Conservation (phyloP, 2,888 invertebrate species). For the Chrysotoxum bicinctum region DNA sequence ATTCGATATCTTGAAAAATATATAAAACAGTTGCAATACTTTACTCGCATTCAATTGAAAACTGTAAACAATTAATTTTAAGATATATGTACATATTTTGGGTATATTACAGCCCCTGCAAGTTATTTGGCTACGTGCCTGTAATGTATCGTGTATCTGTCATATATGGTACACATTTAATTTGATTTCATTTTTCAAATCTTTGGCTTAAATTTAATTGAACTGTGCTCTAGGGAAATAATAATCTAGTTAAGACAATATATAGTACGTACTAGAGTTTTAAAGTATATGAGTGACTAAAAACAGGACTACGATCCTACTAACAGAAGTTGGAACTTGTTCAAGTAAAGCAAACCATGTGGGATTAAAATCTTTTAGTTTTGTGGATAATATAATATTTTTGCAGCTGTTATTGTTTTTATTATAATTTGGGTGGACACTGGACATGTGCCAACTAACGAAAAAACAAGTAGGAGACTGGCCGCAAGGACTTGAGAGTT, state of each 20-base stretch:
- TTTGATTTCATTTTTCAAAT: conserved; percentile 58
- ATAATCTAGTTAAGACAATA: conserved; percentile 1
- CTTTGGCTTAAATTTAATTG: conserved; percentile 31
- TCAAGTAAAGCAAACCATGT: conserved; percentile 36
- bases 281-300: conserved; percentile 15
- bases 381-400: conserved; percentile 8
- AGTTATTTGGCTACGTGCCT: neutral
- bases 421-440: conserved; percentile 26
- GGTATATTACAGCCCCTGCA: neutral
- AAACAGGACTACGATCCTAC: conserved; percentile 42
- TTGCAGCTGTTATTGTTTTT: conserved; percentile 66
- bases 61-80: too few species aligned
- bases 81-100: too few species aligned
- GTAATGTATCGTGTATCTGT: conserved; percentile 23
- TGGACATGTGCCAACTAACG: conserved; percentile 19
- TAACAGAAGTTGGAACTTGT: conserved; percentile 49
- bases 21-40: too few species aligned
- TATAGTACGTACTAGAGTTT: conserved; percentile 3
- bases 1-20: too few species aligned
- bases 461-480: conserved; percentile 11
- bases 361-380: conserved; percentile 47
- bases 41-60: too few species aligned
- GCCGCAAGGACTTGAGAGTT: conserved; percentile 48
- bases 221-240: conserved; percentile 35
- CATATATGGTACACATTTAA: conserved; percentile 39